phyloP scores from a whole-genome alignment of 1,140 invertebrate species.

The Drosophila repleta region DNA sequence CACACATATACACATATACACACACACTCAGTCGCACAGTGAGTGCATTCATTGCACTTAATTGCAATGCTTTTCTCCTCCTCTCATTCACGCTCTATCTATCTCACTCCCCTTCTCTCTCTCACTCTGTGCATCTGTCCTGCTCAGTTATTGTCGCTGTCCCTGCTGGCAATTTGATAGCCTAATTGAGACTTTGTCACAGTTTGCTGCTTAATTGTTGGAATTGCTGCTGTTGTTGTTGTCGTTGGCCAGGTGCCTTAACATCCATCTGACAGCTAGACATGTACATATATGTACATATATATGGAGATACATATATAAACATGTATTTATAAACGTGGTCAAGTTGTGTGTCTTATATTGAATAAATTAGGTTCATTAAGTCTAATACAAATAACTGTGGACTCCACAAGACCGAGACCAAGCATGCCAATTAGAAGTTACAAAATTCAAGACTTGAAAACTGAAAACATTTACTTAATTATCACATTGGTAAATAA shows the following conservation, averaged over 20 bases:
- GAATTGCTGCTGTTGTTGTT: conserved; percentile 12
- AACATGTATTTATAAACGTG: conserved; percentile 29
- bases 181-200: conserved; percentile 81
- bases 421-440: not conserved
- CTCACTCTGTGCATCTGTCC: conserved; percentile 1
- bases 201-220: conserved; percentile 66
- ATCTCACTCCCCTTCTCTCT: conserved; percentile 5
- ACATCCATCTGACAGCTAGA: conserved; percentile 39
- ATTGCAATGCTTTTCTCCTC: conserved; percentile 53
- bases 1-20: conserved; percentile 16
- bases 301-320: not conserved
- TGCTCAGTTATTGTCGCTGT: conserved; percentile 15
- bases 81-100: conserved; percentile 19
- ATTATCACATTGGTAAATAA: too few relatives aligned
- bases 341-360: conserved; percentile 22
- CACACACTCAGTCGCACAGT: conserved; percentile 18
- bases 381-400: conserved; percentile 27
- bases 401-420: not conserved
- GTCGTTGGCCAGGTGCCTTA: conserved; percentile 48
- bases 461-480: not conserved
- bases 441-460: not conserved
- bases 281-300: conserved; percentile 20
- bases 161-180: conserved; percentile 63
- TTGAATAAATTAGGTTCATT: conserved; percentile 62
- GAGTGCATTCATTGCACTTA: conserved; percentile 63